Conservation (phyloP, 2,888 invertebrate species). For the Gasteruption jaculator region DNA sequence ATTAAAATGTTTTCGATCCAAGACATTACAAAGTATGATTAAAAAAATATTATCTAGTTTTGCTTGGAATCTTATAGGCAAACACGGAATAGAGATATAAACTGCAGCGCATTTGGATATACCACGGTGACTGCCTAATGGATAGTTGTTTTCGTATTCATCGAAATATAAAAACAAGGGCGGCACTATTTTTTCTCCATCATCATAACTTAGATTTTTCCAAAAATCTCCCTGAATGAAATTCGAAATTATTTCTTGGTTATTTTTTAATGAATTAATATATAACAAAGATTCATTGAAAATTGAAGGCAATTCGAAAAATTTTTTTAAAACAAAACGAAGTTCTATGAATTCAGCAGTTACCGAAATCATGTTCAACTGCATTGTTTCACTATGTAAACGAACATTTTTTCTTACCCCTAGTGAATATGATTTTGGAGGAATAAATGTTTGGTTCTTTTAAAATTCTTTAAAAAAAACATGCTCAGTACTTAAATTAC, state of each 20-base stretch:
- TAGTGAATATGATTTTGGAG: constrained; percentile 14
- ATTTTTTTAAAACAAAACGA: constrained; percentile 22
- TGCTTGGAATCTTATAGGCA: constrained; percentile 19
- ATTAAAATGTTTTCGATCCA: constrained; percentile 22
- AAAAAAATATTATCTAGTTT: constrained; percentile 27
- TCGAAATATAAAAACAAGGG: constrained; percentile 25
- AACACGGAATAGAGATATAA: constrained; percentile 19
- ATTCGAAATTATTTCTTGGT: constrained; percentile 18
- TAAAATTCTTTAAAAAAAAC: constrained; percentile 16
- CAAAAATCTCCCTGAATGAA: constrained; percentile 20
- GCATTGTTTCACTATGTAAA: constrained; percentile 1
- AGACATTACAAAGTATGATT: constrained; percentile 23
- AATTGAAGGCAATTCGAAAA: constrained; percentile 24
- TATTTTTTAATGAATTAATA: constrained; percentile 11
- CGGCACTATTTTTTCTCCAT: constrained; percentile 18
- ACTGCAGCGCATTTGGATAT: constrained; percentile 27
- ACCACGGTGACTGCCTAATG: constrained; percentile 25
- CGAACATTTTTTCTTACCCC: constrained; percentile 18
- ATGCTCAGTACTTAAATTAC: constrained; percentile 19
- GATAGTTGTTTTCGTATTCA: constrained; percentile 28
- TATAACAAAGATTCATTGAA: constrained; percentile 20
- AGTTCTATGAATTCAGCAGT: constrained; percentile 25
- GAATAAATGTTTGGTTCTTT: constrained; percentile 16
- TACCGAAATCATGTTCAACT: constrained; percentile 13
- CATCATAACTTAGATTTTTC: constrained; percentile 11